Evolutionary conservation across 1,140 invertebrate genomes (phyloP), one percentile per base, ranked within the genome.

Genomic region (Euglossa dilemma): DNA sequence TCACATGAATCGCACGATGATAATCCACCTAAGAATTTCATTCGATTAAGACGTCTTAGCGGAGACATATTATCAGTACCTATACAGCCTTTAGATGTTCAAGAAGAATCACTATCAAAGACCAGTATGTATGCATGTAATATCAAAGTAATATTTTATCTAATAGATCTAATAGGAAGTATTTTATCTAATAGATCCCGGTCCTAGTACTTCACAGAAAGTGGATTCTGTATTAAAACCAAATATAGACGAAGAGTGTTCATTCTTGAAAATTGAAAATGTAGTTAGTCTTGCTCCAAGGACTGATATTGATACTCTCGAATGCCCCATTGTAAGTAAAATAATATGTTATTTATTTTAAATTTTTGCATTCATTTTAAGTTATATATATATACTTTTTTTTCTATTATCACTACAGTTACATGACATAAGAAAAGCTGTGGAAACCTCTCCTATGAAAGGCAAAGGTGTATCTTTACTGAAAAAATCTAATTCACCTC

Each of bases 251-350:
- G 85, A 84, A 47, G 81, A 90, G 0, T 90, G 88, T 57, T 91
- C 92, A 2, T 93, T 93, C 54, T 74, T 94, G 9, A 92, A 91
- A 63, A 94, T 94, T n/a, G 93, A 91, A 70, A 94, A 91, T 75
- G 93, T 94, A 45, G 86, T 94, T 18, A 94, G 94, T 77, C 87
- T 94, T 11, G 92, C 93, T n/a, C 89, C 90, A 28, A 85, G 54
- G 57, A 45, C 75, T 25, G 75, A 82, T 0, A 85, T 45, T 2
- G 78, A 80, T 79, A 61, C 52, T 20, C 77, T 70, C 18, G 87
- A 89, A 57, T 91, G 52, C 77, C 61, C 88, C 20, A 84, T 89
- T 28, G 89, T 91, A 83, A 85, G 89, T 86, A 57, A 43, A 2
- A 7, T 0, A 23, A 59, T 50, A 4, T 66, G 7, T 61, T 28